Base-by-base conservation (phyloP, 2,113 vertebrate species). In the Rhinichthys klamathensis region DNA sequence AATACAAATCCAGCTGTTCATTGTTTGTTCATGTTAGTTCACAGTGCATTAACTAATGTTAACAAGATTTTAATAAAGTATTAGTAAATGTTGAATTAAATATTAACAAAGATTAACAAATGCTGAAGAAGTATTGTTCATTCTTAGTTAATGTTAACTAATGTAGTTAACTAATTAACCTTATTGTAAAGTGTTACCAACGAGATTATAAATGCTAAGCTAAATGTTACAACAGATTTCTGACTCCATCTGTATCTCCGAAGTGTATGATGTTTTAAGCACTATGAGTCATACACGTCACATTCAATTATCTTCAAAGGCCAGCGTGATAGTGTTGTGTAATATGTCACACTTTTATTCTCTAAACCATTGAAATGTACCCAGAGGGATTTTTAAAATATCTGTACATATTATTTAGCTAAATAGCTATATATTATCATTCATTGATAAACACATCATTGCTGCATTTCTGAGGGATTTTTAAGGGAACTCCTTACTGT, bases 261-360 rank as follows among this genome's bases (percentile, higher is more conserved):
- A 27, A 41, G 41, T 73, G 13, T 27, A 46, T 49, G 70, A 74
- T 16, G 41, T 46, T 32, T 15, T 27, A 15, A 7, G 70, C 70
- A 46, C n/a, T 46, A 15, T 46, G 70, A 73, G 70, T 74, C 70
- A 46, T 3, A 25, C 12, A 74, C 7, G 9, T 74, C 23, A 25
- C n/a, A 74, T 27, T 8, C n/a, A 74, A 74, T 46, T 74, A 46
- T 49, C 41, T 25, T 46, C 41, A 46, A 74, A 74, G 41, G 70
- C 41, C 70, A 74, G 12, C 23, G 3, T 74, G n/a, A 74, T 25
- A 74, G 41, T 46, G 70, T 46, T 74, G 41, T 74, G 41, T 46
- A 74, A 74, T 74, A 74, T 16, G 46, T 46, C 41, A 46, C 70
- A 73, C 41, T 46, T 46, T 46, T 13, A 74, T 74, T 44, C 6